Evolutionary conservation across 2,113 vertebrate genomes (phyloP).

Genomic region (Columbina picui): DNA sequence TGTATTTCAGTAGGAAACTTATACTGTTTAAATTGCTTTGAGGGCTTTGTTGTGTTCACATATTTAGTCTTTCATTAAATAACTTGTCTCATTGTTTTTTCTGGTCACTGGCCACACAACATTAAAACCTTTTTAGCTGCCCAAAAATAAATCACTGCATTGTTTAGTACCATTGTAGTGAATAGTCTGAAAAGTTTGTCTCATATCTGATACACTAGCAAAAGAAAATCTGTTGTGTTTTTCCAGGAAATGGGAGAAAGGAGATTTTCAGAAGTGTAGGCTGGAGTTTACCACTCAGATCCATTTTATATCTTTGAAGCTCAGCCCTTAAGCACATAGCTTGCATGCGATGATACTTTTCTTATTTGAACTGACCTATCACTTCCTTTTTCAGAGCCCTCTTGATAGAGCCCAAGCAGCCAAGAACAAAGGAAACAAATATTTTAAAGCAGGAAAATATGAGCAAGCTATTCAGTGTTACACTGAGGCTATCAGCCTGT

Average conservation of each 20-base stretch:
- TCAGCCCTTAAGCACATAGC: background rate
- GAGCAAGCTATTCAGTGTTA: slow-evolving; percentile 98
- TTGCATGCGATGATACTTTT: background rate
- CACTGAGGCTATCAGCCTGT: slow-evolving; percentile 93
- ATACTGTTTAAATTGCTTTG: background rate
- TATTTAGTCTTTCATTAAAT: background rate
- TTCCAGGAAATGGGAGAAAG: background rate
- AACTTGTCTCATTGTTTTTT: background rate
- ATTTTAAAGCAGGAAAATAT: slow-evolving; percentile 96
- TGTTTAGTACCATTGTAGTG: background rate
- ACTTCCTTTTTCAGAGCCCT: slow-evolving; percentile 82
- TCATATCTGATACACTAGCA: background rate
- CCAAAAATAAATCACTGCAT: background rate
- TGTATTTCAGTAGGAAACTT: background rate
- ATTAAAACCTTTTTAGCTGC: background rate
- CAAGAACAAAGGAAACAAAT: slow-evolving; percentile 99
- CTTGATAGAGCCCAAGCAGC: slow-evolving; percentile 93
- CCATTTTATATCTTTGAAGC: background rate
- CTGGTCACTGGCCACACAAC: background rate
- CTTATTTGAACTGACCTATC: background rate
- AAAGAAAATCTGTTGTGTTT: background rate
- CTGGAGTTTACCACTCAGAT: background rate
- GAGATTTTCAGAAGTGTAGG: background rate
- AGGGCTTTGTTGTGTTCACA: background rate
- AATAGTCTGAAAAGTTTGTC: background rate